These are phyloP conservation scores for Coturnix japonica DNA, from an alignment of 2,113 vertebrate genomes.

Conservation along the genomic window DNA sequence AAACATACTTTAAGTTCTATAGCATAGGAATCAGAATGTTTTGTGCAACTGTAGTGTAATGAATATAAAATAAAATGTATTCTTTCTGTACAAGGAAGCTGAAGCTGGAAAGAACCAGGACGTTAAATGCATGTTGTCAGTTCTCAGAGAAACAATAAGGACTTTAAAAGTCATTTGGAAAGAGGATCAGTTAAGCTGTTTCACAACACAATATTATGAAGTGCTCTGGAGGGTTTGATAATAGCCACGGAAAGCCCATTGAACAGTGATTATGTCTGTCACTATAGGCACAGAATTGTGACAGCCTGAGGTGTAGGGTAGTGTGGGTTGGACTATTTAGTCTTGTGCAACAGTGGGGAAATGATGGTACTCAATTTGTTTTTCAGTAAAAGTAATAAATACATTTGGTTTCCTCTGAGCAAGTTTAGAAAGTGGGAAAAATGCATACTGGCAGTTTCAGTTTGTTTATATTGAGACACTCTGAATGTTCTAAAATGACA, in stretches of 20 bases:
- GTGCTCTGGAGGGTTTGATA: neutral
- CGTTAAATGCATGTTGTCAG: neutral
- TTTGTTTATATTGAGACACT: neutral
- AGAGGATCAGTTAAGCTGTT: neutral
- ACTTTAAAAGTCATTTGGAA: neutral
- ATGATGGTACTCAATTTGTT: neutral
- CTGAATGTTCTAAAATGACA: neutral
- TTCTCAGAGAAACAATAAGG: neutral
- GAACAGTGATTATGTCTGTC: neutral
- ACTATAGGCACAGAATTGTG: neutral
- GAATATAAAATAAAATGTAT: neutral
- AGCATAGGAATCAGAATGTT: neutral
- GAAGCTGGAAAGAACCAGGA: neutral
- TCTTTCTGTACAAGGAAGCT: neutral
- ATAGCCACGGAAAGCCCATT: neutral
- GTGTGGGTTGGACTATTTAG: neutral
- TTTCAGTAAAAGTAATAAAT: conserved; percentile 3
- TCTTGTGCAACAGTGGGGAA: neutral
- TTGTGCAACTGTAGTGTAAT: neutral
- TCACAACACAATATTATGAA: neutral
- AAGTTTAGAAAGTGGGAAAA: neutral
- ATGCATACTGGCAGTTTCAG: neutral
- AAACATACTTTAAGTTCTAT: neutral
- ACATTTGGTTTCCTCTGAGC: neutral
- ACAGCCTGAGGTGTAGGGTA: neutral